Conservation (phyloP, 2,797 vertebrate species). For the Nannoperca obscura region DNA sequence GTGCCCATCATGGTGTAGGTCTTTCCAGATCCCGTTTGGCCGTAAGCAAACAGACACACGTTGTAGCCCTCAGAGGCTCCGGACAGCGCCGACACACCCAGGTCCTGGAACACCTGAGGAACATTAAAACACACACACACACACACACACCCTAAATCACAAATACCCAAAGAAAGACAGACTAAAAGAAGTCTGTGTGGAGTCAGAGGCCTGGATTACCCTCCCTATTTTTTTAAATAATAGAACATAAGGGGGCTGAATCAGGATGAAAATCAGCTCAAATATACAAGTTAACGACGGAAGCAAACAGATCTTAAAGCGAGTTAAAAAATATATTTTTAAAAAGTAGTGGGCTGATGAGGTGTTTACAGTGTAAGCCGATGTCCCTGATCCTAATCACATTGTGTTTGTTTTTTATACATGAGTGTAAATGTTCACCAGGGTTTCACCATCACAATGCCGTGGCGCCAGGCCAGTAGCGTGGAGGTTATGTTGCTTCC, state of each 20-base stretch:
- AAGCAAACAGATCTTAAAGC: neutral
- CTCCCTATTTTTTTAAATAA: neutral
- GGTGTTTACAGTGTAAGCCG: constrained; percentile 27
- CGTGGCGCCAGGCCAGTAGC: constrained; percentile 55
- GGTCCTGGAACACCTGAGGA: constrained; percentile 95
- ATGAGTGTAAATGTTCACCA: constrained; percentile 33
- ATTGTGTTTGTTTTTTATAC: constrained; percentile 40
- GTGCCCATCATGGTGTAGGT: constrained; percentile 99
- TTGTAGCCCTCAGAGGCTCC: constrained; percentile 96
- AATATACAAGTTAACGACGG: neutral
- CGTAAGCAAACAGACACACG: constrained; percentile 97
- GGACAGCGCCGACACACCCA: constrained; percentile 93
- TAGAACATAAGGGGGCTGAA: too few relatives aligned
- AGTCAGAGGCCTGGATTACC: neutral
- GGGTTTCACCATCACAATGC: constrained; percentile 63
- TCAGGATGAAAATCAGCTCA: neutral
- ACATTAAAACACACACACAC: constrained; percentile 30
- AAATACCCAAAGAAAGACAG: constrained; percentile 34
- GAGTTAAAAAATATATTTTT: neutral
- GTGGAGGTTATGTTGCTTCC: constrained; percentile 60
- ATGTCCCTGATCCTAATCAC: constrained; percentile 42
- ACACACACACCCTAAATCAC: constrained; percentile 36
- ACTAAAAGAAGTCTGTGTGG: neutral
- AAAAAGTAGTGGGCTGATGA: constrained; percentile 12
- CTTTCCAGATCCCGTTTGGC: constrained; percentile 98